Conservation (phyloP, 64 coral and sea anemone genomes). For the Acropora tenuis region DNA sequence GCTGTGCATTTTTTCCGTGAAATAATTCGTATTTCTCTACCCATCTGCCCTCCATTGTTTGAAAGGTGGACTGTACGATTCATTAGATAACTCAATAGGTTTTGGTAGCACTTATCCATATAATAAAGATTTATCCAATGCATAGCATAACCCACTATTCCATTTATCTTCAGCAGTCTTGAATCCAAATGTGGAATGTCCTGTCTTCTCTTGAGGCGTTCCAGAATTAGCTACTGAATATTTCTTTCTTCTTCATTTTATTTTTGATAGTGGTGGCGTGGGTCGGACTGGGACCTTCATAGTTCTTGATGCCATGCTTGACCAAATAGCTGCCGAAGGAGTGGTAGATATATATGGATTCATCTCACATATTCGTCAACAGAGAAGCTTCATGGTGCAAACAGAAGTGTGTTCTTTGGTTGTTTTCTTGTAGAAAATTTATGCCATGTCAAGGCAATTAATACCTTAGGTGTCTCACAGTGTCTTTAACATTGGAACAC, state of each 20-base stretch:
- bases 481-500: too few relatives aligned
- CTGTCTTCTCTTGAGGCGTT: background rate
- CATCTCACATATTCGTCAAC: constrained; percentile 78
- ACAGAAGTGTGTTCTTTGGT: constrained; percentile 49
- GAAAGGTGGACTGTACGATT: too few relatives aligned
- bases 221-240: background rate
- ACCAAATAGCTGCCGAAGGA: constrained; percentile 64
- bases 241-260: background rate
- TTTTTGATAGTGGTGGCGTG: constrained; percentile 71
- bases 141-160: too few relatives aligned
- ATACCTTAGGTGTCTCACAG: too few relatives aligned
- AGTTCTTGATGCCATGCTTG: constrained; percentile 84
- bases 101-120: too few relatives aligned
- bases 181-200: too few relatives aligned
- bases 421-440: background rate
- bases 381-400: constrained; percentile 82
- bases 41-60: too few relatives aligned
- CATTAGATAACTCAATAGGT: too few relatives aligned
- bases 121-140: too few relatives aligned
- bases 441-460: too few relatives aligned
- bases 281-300: constrained; percentile 83
- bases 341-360: constrained; percentile 79
- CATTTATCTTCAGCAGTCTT: too few relatives aligned
- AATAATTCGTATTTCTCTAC: too few relatives aligned
- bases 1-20: background rate